These are phyloP conservation scores for Naso thynnoides DNA, from an alignment of 2,797 vertebrate species.

Conservation along the genomic window DNA sequence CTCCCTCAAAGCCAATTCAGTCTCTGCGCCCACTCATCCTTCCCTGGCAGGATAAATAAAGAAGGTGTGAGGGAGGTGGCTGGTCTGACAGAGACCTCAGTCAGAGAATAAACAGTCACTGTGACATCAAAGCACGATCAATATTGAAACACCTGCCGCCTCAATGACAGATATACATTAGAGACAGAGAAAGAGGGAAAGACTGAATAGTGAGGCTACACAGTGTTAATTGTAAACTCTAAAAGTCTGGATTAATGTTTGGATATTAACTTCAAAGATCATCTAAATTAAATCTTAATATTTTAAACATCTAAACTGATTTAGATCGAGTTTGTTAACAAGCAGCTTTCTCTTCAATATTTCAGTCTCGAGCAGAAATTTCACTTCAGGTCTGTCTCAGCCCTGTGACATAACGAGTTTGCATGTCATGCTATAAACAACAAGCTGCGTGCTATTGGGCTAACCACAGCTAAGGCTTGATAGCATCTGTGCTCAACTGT, in stretches of 20 bases:
- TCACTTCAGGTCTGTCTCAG: constrained; percentile 22
- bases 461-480: constrained; percentile 35
- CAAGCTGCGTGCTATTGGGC: constrained; percentile 32
- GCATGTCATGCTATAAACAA: constrained; percentile 54
- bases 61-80: constrained; percentile 16
- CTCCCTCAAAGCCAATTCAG: constrained; percentile 10
- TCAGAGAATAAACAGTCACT: constrained; percentile 61
- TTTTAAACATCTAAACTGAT: constrained; percentile 36
- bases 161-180: constrained; percentile 49
- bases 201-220: neutral
- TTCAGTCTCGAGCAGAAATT: constrained; percentile 20
- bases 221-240: neutral
- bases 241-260: neutral
- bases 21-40: constrained; percentile 13
- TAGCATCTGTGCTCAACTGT: constrained; percentile 49
- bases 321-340: constrained; percentile 22
- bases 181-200: constrained; percentile 7
- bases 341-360: constrained; percentile 27
- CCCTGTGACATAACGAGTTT: constrained; percentile 29
- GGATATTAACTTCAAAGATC: constrained; percentile 29
- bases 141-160: constrained; percentile 82
- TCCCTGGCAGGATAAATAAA: constrained; percentile 62
- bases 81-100: constrained; percentile 39
- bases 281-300: constrained; percentile 37
- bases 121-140: constrained; percentile 71